These are phyloP conservation scores for Spicauda simplicius DNA, from an alignment of 2,888 invertebrate species.

Conservation along the genomic window DNA sequence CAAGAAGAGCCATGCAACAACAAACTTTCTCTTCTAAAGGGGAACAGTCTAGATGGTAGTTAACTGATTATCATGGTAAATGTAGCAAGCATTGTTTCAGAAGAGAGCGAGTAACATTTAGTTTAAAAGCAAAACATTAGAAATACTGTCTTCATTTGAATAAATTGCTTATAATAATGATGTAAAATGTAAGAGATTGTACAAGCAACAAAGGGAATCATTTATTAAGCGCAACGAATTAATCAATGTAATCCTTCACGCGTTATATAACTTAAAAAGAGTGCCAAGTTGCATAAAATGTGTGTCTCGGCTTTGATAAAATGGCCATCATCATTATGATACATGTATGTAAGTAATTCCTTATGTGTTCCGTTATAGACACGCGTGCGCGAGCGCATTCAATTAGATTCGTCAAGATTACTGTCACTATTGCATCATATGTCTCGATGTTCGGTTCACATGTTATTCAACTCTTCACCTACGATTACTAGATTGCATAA, in stretches of 20 bases:
- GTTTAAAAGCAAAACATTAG: constrained; percentile 5
- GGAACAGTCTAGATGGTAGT: constrained; percentile 71
- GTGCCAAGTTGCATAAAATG: constrained; percentile 2
- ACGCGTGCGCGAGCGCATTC: constrained; percentile 62
- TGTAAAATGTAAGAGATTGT: not conserved
- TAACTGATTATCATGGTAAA: constrained; percentile 79
- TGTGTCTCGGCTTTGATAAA: constrained; percentile 6
- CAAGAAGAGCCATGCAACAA: constrained; percentile 68
- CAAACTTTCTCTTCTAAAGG: constrained; percentile 77
- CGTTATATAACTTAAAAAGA: constrained; percentile 2
- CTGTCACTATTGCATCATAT: constrained; percentile 64
- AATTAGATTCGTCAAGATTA: constrained; percentile 70
- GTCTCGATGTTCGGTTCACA: constrained; percentile 61
- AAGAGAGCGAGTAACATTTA: constrained; percentile 26
- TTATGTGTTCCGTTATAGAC: constrained; percentile 74
- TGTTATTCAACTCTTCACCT: constrained; percentile 73
- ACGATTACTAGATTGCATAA: constrained; percentile 63
- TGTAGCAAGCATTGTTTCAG: constrained; percentile 60
- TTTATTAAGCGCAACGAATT: not conserved
- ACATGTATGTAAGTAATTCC: constrained; percentile 26
- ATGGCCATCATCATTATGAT: constrained; percentile 31
- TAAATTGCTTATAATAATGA: not conserved
- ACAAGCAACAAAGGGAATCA: not conserved
- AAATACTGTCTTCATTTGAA: constrained; percentile 3
- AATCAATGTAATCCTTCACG: not conserved